phyloP scores from a whole-genome alignment of 2,888 invertebrate genomes.

The Melinaea marsaeus region DNA sequence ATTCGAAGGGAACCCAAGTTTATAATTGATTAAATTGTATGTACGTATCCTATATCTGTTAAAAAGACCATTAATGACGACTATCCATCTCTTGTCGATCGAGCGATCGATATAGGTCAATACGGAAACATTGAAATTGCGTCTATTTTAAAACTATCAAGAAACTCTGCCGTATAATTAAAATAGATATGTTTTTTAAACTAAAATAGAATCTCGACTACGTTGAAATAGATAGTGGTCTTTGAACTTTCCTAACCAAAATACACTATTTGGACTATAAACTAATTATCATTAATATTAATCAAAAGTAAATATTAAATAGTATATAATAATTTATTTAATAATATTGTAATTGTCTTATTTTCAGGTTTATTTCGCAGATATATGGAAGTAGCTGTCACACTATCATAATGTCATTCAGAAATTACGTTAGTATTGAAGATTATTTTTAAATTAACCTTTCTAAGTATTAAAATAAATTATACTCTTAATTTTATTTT shows the following conservation, averaged over 20 bases:
- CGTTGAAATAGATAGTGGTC: slow-evolving; percentile 14
- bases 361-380: slow-evolving; percentile 24
- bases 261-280: background rate
- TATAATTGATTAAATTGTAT: slow-evolving; percentile 6
- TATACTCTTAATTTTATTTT: background rate
- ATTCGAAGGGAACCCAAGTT: background rate
- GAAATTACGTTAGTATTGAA: slow-evolving; percentile 64
- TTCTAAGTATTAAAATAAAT: background rate
- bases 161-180: slow-evolving; percentile 28
- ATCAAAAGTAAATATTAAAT: too few relatives aligned
- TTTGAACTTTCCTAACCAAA: slow-evolving; percentile 12
- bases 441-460: background rate
- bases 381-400: slow-evolving; percentile 55
- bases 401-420: slow-evolving; percentile 59
- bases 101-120: slow-evolving; percentile 59
- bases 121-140: slow-evolving; percentile 49
- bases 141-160: slow-evolving; percentile 43
- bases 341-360: slow-evolving; percentile 4
- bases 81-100: slow-evolving; percentile 54
- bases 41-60: slow-evolving; percentile 8
- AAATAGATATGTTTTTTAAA: slow-evolving; percentile 25
- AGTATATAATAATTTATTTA: background rate
- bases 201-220: slow-evolving; percentile 18
- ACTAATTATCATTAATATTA: background rate
- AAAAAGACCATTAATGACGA: slow-evolving; percentile 5